Evolutionary conservation across 2,888 invertebrate genomes (phyloP).

Genomic region (Mesorhabditis belari): DNA sequence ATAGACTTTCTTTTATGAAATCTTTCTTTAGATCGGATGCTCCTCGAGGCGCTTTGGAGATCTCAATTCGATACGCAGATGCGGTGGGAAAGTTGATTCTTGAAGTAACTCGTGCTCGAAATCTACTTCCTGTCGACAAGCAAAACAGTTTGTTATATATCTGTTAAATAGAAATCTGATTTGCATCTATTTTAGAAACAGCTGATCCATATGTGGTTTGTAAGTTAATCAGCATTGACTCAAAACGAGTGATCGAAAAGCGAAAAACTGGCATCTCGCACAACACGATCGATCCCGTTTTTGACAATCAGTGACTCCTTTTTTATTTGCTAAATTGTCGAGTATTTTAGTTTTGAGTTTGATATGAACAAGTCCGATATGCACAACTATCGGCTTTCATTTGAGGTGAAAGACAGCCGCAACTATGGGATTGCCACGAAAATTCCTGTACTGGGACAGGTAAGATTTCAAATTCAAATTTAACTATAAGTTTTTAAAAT

Average conservation of each 20-base stretch:
- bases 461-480: slow-evolving; percentile 12
- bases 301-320: slow-evolving; percentile 38
- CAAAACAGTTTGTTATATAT: not conserved
- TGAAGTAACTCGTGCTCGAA: slow-evolving; percentile 12
- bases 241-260: slow-evolving; percentile 28
- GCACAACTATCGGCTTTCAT: slow-evolving; percentile 35
- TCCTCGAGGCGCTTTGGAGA: slow-evolving; percentile 29
- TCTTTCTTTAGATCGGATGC: slow-evolving; percentile 24
- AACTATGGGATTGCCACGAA: slow-evolving; percentile 45
- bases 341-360: slow-evolving; percentile 41
- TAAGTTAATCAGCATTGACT: slow-evolving; percentile 32
- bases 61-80: slow-evolving; percentile 25
- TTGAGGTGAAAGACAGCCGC: slow-evolving; percentile 48
- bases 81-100: slow-evolving; percentile 20
- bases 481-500: not conserved
- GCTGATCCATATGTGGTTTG: slow-evolving; percentile 32
- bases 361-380: slow-evolving; percentile 41
- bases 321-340: not conserved
- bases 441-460: slow-evolving; percentile 42
- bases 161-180: not conserved
- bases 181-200: not conserved
- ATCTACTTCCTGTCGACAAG: slow-evolving; percentile 22
- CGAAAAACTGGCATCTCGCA: slow-evolving; percentile 31
- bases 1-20: too few relatives aligned
- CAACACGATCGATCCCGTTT: slow-evolving; percentile 34